phyloP scores from a whole-genome alignment of 2,888 invertebrate species.

The Strigamia transsilvanica region DNA sequence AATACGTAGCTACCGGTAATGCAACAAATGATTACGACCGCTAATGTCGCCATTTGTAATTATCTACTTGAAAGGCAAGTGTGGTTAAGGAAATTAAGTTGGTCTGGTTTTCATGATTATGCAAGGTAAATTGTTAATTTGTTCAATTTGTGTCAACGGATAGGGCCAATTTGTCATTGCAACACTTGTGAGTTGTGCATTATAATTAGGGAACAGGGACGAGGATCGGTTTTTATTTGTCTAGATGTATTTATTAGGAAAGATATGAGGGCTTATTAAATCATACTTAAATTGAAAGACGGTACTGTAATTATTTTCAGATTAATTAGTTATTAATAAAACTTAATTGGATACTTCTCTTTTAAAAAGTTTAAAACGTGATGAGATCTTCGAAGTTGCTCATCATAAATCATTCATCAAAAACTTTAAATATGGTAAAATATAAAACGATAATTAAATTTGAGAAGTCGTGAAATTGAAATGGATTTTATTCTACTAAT shows the following conservation, averaged over 20 bases:
- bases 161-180: background rate
- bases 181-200: background rate
- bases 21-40: too few relatives aligned
- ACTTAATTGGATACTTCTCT: too few relatives aligned
- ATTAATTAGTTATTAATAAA: too few relatives aligned
- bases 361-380: too few relatives aligned
- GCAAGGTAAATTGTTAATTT: background rate
- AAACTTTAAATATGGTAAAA: background rate
- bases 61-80: background rate
- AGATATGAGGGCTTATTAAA: too few relatives aligned
- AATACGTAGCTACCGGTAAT: too few relatives aligned
- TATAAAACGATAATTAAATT: background rate
- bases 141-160: slow-evolving; percentile 1
- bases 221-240: background rate
- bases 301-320: too few relatives aligned
- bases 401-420: background rate
- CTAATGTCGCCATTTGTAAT: too few relatives aligned
- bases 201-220: background rate
- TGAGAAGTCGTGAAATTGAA: slow-evolving; percentile 12
- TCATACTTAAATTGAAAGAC: too few relatives aligned
- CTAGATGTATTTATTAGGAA: too few relatives aligned
- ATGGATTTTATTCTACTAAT: slow-evolving; percentile 19
- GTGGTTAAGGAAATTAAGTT: background rate
- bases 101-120: background rate
- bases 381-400: background rate